Evolutionary conservation across 2,797 vertebrate genomes (phyloP), one percentile per base, ranked within the genome.

Genomic region (Cynopterus sphinx): DNA sequence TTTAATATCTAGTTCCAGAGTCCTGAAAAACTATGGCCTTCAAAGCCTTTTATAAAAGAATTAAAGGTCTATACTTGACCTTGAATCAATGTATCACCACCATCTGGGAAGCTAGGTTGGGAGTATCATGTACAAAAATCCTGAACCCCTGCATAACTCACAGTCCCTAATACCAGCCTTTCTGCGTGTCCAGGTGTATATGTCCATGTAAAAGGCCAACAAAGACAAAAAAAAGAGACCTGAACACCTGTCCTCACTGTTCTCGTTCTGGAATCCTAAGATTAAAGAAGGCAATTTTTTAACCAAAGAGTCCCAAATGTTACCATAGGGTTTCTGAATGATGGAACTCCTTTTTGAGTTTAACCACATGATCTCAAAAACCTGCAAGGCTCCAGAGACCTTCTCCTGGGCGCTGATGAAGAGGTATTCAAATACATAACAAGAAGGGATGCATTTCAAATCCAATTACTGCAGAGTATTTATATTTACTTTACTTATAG

Each of bases 401-500:
- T 51, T 83, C 57, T 91, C 70, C 74, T n/a, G 43, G 75, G 36
- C 4, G 2, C 36, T 85, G 70, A 93, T 33, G 63, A 95, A 91
- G 74, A 89, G 82, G 75, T 28, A 78, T 57, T 93, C 87, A 85
- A 71, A 90, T 68, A 90, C 3, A 19, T 15, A 61, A 82, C 9
- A 91, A 83, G 61, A 67, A 85, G n/a, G 24, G 39, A 92, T 41
- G 55, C 26, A 61, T 39, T 86, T 97, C 68, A 90, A 91, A 86
- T 91, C 31, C 91, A 84, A 61, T 88, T 73, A 91, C 31, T 73
- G 11, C 26, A 21, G 55, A 86, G 63, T 31, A 13, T 59, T 89
- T 88, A 90, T 57, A 70, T 81, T 90, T 87, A 91, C 84, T 95
- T 92, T 95, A 93, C 74, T 89, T 86, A 74, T 88, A 89, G n/a